These are phyloP conservation scores for Malachius bipustulatus DNA, from an alignment of 2,888 invertebrate genomes.

Conservation along the genomic window DNA sequence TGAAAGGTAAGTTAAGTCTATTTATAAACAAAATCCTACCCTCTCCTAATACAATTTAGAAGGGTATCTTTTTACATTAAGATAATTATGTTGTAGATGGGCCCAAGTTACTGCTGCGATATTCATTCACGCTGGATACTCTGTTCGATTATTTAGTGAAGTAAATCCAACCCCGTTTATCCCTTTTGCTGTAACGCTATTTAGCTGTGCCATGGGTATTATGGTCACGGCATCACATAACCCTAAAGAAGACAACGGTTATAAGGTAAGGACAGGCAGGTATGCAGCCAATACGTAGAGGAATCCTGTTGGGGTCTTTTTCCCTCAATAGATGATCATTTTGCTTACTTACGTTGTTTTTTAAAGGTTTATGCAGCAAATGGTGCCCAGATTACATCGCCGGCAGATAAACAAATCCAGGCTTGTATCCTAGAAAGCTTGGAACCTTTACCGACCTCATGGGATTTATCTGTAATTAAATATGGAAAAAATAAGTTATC, in stretches of 20 bases:
- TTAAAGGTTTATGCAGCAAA: slow-evolving; percentile 79
- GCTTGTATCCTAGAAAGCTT: slow-evolving; percentile 63
- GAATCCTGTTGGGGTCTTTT: too few species aligned
- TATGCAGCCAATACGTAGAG: too few species aligned
- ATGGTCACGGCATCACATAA: slow-evolving; percentile 99
- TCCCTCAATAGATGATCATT: too few species aligned
- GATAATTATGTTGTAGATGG: slow-evolving; percentile 49
- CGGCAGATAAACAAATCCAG: slow-evolving; percentile 82
- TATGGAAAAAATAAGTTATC: slow-evolving; percentile 39
- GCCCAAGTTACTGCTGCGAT: slow-evolving; percentile 79
- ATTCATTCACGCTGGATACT: slow-evolving; percentile 53
- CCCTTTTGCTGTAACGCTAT: slow-evolving; percentile 67
- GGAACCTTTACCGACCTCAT: slow-evolving; percentile 63
- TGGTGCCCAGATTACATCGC: slow-evolving; percentile 89
- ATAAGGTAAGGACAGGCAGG: slow-evolving; percentile 48
- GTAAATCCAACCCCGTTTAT: slow-evolving; percentile 90
- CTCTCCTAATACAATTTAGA: too few species aligned
- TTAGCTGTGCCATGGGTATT: slow-evolving; percentile 75
- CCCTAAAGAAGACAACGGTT: slow-evolving; percentile 92
- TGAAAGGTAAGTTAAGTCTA: slow-evolving; percentile 47
- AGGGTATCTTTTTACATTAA: too few species aligned
- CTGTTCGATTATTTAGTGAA: slow-evolving; percentile 66
- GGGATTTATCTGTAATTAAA: slow-evolving; percentile 55
- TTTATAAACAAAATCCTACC: too few species aligned
- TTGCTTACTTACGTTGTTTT: slow-evolving; percentile 8